Conservation (phyloP, 2,888 invertebrate genomes). For the Drosophila bunnanda region DNA sequence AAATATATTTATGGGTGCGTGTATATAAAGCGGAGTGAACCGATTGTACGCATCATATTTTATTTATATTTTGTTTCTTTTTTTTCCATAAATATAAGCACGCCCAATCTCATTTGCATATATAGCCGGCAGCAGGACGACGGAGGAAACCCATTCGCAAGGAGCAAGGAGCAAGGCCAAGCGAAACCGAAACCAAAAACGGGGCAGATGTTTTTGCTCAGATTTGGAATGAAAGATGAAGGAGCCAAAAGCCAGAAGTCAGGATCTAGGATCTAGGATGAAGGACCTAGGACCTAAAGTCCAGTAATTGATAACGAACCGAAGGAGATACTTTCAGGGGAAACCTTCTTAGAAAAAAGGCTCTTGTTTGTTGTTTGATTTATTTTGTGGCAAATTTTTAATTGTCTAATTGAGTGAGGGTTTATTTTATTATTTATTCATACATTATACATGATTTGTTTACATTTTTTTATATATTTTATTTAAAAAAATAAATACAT, state of each 20-base stretch:
- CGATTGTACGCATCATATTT: slow-evolving; percentile 70
- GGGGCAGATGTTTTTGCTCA: slow-evolving; percentile 74
- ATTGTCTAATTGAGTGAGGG: background rate
- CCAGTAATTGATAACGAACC: background rate
- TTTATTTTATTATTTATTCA: background rate
- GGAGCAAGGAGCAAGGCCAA: slow-evolving; percentile 44
- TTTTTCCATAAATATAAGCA: slow-evolving; percentile 69
- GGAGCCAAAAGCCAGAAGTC: background rate
- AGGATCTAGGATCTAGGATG: slow-evolving; percentile 1
- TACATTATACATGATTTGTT: no score
- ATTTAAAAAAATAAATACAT: no score
- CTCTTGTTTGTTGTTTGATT: background rate
- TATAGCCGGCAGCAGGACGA: slow-evolving; percentile 29
- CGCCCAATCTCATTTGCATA: slow-evolving; percentile 80
- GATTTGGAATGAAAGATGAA: slow-evolving; percentile 1
- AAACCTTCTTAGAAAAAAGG: background rate
- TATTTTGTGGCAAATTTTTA: background rate
- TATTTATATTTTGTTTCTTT: slow-evolving; percentile 4
- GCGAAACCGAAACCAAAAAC: slow-evolving; percentile 18
- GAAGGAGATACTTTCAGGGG: background rate
- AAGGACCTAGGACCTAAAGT: slow-evolving; percentile 3
- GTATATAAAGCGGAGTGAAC: slow-evolving; percentile 27
- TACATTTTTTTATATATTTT: background rate
- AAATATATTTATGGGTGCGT: slow-evolving; percentile 20
- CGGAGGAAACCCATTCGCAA: slow-evolving; percentile 33